These are phyloP conservation scores for Micronycteris hirsuta DNA, from an alignment of 2,113 vertebrate species.

Conservation along the genomic window DNA sequence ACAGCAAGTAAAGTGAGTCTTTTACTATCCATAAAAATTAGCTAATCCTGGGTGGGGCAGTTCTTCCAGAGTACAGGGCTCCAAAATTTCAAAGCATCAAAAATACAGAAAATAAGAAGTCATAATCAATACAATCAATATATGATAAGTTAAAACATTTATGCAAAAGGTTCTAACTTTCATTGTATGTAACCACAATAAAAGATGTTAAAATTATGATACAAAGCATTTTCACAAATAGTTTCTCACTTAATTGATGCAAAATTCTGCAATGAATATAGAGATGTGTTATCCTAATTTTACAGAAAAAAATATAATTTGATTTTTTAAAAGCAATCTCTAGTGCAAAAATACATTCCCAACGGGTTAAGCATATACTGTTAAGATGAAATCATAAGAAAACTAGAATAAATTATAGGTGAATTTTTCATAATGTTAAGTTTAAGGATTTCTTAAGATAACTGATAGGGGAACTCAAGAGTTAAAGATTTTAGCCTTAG, in stretches of 20 bases:
- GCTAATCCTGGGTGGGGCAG: accelerated
- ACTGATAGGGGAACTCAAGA: too few relatives aligned
- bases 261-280: neutral
- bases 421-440: neutral
- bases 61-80: neutral
- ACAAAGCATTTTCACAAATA: neutral
- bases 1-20: accelerated
- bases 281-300: neutral
- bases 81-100: neutral
- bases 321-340: neutral
- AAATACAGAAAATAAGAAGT: neutral
- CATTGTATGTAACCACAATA: neutral
- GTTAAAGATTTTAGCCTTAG: too few relatives aligned
- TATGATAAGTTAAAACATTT: neutral
- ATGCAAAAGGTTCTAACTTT: neutral
- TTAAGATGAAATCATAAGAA: neutral
- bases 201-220: neutral
- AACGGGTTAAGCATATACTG: neutral
- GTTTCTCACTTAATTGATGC: neutral
- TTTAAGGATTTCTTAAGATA: neutral
- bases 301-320: neutral
- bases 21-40: neutral
- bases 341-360: neutral
- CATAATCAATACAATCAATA: too few relatives aligned
- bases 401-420: neutral